Conservation (phyloP, 2,888 invertebrate species). For the Lissonota sp. region DNA sequence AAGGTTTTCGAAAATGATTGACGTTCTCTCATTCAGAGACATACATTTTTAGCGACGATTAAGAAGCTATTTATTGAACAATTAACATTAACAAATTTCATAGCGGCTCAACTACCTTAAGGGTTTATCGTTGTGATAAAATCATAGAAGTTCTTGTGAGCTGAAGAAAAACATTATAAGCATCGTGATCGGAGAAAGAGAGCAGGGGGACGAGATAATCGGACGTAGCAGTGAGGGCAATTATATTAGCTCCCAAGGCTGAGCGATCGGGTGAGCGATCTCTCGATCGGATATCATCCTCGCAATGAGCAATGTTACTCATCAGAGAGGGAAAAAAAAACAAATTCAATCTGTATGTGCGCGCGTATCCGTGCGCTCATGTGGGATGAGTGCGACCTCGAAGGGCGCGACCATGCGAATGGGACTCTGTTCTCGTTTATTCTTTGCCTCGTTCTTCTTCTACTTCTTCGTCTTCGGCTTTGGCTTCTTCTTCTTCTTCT, state of each 20-base stretch:
- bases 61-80: no score
- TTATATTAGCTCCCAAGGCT: slow-evolving; percentile 66
- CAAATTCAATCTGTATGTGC: slow-evolving; percentile 40
- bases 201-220: slow-evolving; percentile 44
- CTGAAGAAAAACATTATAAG: slow-evolving; percentile 22
- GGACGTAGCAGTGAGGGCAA: slow-evolving; percentile 53
- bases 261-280: slow-evolving; percentile 34
- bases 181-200: background rate
- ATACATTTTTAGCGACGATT: no score
- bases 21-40: no score
- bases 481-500: slow-evolving; percentile 48
- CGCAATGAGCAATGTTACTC: slow-evolving; percentile 44
- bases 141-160: background rate
- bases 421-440: slow-evolving; percentile 34
- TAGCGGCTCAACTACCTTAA: no score
- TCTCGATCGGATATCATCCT: slow-evolving; percentile 67
- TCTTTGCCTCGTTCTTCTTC: no score
- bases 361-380: slow-evolving; percentile 61
- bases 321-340: slow-evolving; percentile 44
- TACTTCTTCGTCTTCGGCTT: slow-evolving; percentile 43
- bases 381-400: slow-evolving; percentile 77
- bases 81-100: no score
- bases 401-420: slow-evolving; percentile 80
- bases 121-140: slow-evolving; percentile 2
- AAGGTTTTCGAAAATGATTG: no score